phyloP scores from a whole-genome alignment of 2,888 invertebrate genomes.

The Cephus sareptanus region DNA sequence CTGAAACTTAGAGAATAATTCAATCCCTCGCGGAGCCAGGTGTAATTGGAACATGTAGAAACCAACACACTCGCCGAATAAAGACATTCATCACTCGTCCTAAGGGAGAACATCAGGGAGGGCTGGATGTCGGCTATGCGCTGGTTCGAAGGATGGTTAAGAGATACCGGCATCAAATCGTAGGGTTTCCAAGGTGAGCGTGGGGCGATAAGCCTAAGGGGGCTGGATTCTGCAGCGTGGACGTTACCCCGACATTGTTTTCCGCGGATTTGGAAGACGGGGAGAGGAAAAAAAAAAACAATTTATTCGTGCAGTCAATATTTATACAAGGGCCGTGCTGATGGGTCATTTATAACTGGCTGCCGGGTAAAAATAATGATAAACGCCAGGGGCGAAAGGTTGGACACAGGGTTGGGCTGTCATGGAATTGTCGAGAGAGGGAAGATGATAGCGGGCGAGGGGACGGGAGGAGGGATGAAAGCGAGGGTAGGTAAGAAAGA shows the following conservation, averaged over 20 bases:
- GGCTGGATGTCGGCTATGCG: neutral
- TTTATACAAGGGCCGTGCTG: conserved; percentile 14
- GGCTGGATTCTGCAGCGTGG: too few species aligned
- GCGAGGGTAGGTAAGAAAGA: neutral
- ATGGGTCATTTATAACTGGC: conserved; percentile 19
- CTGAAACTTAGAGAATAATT: too few species aligned
- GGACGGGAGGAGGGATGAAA: neutral
- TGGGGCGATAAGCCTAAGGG: too few species aligned
- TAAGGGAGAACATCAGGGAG: neutral
- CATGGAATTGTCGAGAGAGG: too few species aligned
- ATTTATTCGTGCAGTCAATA: conserved; percentile 24
- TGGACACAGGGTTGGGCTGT: neutral
- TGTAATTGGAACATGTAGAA: too few species aligned
- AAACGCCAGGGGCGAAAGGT: neutral
- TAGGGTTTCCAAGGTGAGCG: too few species aligned
- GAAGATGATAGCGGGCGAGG: too few species aligned
- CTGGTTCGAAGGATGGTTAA: too few species aligned
- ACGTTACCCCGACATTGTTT: conserved; percentile 2
- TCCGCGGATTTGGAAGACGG: neutral
- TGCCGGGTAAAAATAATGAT: neutral
- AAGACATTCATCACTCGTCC: neutral
- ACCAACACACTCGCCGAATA: neutral
- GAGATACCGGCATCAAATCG: too few species aligned
- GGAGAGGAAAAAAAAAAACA: conserved; percentile 18
- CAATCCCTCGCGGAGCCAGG: too few species aligned